Base-by-base conservation (phyloP, 1,140 invertebrate species). In the Diprion similis region DNA sequence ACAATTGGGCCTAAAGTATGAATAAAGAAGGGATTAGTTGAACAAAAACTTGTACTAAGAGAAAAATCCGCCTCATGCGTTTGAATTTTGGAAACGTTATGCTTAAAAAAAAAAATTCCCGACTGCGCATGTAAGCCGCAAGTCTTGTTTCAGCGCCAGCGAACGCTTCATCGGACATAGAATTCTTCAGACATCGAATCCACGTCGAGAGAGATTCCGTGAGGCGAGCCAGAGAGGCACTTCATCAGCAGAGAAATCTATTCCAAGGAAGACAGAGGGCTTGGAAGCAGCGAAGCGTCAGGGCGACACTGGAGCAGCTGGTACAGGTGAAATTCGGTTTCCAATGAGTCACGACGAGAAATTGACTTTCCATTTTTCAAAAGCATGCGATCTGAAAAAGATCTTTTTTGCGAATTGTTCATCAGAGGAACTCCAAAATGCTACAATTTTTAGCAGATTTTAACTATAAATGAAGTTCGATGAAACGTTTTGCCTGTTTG, bases 141-240 rank as follows among this genome's bases (percentile, higher is more conserved):
- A 37, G 24, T 37, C 46, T 8, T 37, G 47, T 82, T 83, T 70
- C 75, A 88, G 87, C 86, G 46, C 83, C 85, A 59, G 82, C 82
- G 59, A 87, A 86, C 73, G 83, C 82, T 37, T 87, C 86, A 69
- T 93, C 93, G 6, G 94, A 95, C 78, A 82, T 95, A 75, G 94
- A 95, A 80, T 95, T 95, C 86, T 94, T 95, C 77, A 89, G 93
- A 66, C 94, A 95, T 80, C 90, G 94, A 65, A 94, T 95, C 17
- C 91, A 95, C 72, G 88, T 95, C 18, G 94, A 95, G 80, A 87
- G 94, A 9, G 94, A 95, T 79, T 93, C 93, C 0, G 93, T 95
- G 77, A 90, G 93, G 66, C 88, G 93, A 3, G 93, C 94, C 37
- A 91, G 93, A 75, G 93, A 94, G 73, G 93, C 92, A 71, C 81